Evolutionary conservation across 2,113 vertebrate genomes (phyloP), one percentile per base, ranked within the genome.

Genomic region (Psilopsiagon aymara): DNA sequence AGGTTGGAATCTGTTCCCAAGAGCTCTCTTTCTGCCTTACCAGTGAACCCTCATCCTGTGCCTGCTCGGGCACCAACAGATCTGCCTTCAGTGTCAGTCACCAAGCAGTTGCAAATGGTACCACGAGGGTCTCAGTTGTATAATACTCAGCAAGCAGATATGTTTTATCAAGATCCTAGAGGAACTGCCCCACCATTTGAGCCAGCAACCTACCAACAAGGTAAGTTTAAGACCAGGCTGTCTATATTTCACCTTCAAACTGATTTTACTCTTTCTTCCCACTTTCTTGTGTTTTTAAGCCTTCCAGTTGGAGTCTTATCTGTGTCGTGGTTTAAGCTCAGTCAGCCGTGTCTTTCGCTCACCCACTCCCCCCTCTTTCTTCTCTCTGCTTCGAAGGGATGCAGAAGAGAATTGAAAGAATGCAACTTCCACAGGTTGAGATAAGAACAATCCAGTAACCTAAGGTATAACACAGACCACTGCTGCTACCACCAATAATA

Each of bases 141-240:
- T 91, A 96, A 97, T 19, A 98, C 98, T 63, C 99, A 98, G 41
- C 98, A 98, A 82, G 86, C 98, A 43, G 99, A 99, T 84, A 98
- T 99, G 75, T 99, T 99, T 96, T 99, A 99, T 82, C 97, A 97
- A 7, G 99, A 99, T 60, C 95, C 98, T 66, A 98, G 99, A 71
- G 98, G 98, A 41, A 97, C 98, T 80, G 98, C 98, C 28, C 98
- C 99, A 44, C 98, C 98, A 1, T 99, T 99, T 97, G 99, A 99
- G n/a, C 96, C 98, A 87, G 95, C 98, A 4, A 98, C 98, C 33
- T 99, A 99, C 94, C 97, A 98, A 31, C 95, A 99, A 98, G 98
- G 99, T 99, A 96, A 93, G 59, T 27, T 39, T 68, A 57, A 57
- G 33, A 41, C 29, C 8, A 44, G 43, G 12, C 29, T 82, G 60